These are phyloP conservation scores for Panulirus ornatus DNA, from an alignment of 1,140 invertebrate species.

Conservation along the genomic window DNA sequence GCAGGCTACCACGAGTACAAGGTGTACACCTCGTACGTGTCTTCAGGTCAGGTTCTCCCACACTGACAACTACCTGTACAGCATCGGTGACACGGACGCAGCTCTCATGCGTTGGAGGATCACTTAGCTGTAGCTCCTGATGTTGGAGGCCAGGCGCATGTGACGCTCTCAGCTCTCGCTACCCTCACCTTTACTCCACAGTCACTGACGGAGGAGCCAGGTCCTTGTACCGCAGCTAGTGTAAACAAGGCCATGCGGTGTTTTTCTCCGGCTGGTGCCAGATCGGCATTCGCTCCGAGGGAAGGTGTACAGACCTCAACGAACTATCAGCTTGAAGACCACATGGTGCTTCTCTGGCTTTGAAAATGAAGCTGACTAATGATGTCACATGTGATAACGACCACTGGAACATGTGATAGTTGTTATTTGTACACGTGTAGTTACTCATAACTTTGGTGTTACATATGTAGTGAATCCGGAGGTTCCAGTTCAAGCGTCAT, in stretches of 20 bases:
- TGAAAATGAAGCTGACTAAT: too few relatives aligned
- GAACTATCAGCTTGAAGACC: too few relatives aligned
- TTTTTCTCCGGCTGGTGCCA: not conserved
- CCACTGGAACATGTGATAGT: too few relatives aligned
- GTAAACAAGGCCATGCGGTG: not conserved
- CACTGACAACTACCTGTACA: constrained; percentile 91
- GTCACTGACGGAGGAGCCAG: not conserved
- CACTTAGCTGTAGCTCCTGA: not conserved
- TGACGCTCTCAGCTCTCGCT: not conserved
- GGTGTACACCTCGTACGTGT: constrained; percentile 92
- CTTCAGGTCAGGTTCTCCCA: constrained; percentile 89
- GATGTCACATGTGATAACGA: too few relatives aligned
- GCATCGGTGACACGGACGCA: constrained; percentile 93
- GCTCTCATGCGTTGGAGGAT: constrained; percentile 95
- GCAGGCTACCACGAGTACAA: constrained; percentile 92
- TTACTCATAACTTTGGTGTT: too few relatives aligned
- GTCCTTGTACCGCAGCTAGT: too few relatives aligned
- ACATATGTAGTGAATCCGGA: too few relatives aligned
- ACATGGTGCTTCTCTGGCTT: too few relatives aligned
- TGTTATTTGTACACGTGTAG: too few relatives aligned
- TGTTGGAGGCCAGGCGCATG: not conserved
- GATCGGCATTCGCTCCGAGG: not conserved
- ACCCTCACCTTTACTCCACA: not conserved
- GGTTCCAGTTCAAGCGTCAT: too few relatives aligned
- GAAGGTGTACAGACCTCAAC: not conserved